These are phyloP conservation scores for Drosophila rhopaloa DNA, from an alignment of 1,140 invertebrate species.

Conservation along the genomic window DNA sequence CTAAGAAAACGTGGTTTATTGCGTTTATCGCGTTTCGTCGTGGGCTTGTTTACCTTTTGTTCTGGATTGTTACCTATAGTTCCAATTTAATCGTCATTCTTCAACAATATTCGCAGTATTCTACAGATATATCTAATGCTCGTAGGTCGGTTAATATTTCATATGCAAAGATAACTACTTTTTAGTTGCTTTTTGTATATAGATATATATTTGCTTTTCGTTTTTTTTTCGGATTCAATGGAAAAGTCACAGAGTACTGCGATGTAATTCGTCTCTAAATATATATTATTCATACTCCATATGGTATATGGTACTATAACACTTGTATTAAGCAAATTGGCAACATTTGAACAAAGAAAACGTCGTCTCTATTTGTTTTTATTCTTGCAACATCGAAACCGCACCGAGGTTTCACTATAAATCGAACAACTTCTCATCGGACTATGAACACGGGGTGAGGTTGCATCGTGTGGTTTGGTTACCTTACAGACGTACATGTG, in stretches of 20 bases:
- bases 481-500: constrained; percentile 18
- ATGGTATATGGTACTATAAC: constrained; percentile 27
- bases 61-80: constrained; percentile 19
- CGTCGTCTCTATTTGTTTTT: constrained; percentile 11
- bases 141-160: constrained; percentile 29
- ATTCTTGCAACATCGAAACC: constrained; percentile 23
- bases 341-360: constrained; percentile 42
- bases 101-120: constrained; percentile 33
- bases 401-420: constrained; percentile 29
- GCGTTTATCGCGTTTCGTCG: constrained; percentile 27
- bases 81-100: constrained; percentile 14
- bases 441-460: constrained; percentile 25
- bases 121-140: constrained; percentile 19
- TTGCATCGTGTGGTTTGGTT: constrained; percentile 18
- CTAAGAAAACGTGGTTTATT: constrained; percentile 47
- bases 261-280: constrained; percentile 9
- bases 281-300: constrained; percentile 28
- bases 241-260: constrained; percentile 8
- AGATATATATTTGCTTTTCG: constrained; percentile 14
- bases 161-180: constrained; percentile 10
- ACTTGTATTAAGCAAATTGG: constrained; percentile 43
- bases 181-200: constrained; percentile 7
- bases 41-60: constrained; percentile 62
- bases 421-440: constrained; percentile 29
- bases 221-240: constrained; percentile 1